Conservation (phyloP, 2,888 invertebrate species). For the Acanthosepion pharaonis region DNA sequence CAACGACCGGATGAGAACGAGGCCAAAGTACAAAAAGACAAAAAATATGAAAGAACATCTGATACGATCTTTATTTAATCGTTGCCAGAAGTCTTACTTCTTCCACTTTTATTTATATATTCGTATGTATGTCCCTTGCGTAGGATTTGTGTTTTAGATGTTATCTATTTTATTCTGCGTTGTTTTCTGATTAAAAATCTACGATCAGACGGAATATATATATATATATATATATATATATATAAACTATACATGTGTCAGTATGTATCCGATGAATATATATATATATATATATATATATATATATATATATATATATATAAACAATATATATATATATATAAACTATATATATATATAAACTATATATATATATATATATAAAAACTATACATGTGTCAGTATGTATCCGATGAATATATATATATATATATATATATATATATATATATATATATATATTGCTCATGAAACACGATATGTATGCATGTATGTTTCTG, state of each 20-base stretch:
- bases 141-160: background rate
- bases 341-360: background rate
- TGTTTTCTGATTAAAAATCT: slow-evolving; percentile 14
- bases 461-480: background rate
- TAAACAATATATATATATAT: no score
- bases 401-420: background rate
- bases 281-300: background rate
- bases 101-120: background rate
- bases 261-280: background rate
- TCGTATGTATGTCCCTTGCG: background rate
- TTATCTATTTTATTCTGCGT: background rate
- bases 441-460: background rate
- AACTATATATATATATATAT: background rate
- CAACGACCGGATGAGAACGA: background rate
- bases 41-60: background rate
- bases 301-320: background rate
- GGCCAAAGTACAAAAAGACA: background rate
- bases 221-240: background rate
- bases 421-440: background rate
- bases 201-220: background rate
- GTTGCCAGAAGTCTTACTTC: background rate
- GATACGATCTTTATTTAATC: slow-evolving; percentile 12
- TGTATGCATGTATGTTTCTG: no score
- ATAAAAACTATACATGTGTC: background rate
- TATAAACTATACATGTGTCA: background rate